These are phyloP conservation scores for Myotis lucifugus DNA, from an alignment of 2,113 vertebrate species.

Conservation along the genomic window DNA sequence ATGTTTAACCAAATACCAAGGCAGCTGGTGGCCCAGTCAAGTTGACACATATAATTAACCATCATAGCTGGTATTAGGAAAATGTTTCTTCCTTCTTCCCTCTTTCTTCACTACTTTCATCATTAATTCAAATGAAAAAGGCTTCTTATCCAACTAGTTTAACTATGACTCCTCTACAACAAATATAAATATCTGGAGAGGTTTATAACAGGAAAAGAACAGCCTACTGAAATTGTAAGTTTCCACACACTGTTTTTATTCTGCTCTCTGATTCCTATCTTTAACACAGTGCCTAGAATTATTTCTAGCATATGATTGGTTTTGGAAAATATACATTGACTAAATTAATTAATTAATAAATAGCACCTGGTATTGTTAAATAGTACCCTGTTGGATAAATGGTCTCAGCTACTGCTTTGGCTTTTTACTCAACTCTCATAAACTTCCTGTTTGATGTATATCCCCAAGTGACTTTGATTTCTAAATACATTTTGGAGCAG, in stretches of 20 bases:
- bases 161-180: neutral
- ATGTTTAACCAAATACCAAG: neutral
- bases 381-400: neutral
- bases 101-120: neutral
- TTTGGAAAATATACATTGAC: neutral
- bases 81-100: neutral
- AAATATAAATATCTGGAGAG: neutral
- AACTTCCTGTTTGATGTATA: neutral
- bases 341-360: neutral
- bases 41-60: neutral
- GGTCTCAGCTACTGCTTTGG: neutral
- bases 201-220: neutral
- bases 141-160: neutral
- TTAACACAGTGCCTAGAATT: neutral
- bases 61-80: neutral
- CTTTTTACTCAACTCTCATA: neutral
- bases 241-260: neutral
- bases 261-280: neutral
- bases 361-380: neutral
- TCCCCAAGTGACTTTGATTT: neutral
- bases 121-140: neutral
- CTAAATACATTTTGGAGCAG: neutral
- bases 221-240: neutral
- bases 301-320: neutral
- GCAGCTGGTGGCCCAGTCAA: neutral